phyloP scores from a whole-genome alignment of 2,888 invertebrate species.

The Linnaemya tessellans region DNA sequence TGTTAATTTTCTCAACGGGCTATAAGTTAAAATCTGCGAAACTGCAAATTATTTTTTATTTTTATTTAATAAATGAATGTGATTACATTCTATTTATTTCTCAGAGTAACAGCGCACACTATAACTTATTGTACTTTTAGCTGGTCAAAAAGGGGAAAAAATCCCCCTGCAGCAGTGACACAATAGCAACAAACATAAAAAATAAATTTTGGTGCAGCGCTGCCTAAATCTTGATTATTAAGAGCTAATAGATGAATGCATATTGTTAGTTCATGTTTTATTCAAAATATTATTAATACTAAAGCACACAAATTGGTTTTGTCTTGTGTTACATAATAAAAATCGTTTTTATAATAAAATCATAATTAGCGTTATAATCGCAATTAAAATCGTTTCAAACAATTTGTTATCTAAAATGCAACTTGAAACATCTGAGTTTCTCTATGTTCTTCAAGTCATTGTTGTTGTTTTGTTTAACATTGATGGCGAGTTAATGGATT shows the following conservation, averaged over 20 bases:
- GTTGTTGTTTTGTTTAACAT: neutral
- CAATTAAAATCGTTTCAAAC: conserved; percentile 17
- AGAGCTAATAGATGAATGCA: neutral
- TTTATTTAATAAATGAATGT: no score
- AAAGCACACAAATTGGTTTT: neutral
- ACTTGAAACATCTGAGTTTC: neutral
- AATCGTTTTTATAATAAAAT: conserved; percentile 3
- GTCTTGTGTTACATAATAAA: neutral
- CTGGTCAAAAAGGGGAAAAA: no score
- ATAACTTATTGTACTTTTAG: no score
- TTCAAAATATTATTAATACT: neutral
- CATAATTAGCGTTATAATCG: neutral
- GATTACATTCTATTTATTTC: no score
- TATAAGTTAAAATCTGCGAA: no score
- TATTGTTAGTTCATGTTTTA: neutral
- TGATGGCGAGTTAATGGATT: conserved; percentile 51
- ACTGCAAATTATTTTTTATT: no score
- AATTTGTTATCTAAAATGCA: conserved; percentile 3
- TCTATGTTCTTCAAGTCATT: neutral
- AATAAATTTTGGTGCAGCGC: no score
- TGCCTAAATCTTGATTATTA: no score
- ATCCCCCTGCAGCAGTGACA: no score
- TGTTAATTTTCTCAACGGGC: no score
- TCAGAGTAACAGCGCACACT: no score
- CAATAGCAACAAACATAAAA: no score